Conservation (phyloP, 2,888 invertebrate genomes). For the Tetragnatha montana region DNA sequence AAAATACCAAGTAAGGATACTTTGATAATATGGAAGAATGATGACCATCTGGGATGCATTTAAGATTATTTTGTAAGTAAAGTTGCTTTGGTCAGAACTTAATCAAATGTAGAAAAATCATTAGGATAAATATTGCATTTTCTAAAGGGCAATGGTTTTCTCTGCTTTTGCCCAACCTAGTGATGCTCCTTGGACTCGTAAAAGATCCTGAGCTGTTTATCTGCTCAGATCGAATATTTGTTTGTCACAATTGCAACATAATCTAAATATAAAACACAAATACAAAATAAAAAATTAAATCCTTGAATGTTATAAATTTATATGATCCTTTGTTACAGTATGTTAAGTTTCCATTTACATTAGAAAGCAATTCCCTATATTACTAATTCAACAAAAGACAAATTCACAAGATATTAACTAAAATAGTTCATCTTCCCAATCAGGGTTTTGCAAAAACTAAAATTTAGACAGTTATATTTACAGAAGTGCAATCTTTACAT, state of each 20-base stretch:
- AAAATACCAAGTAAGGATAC: not conserved
- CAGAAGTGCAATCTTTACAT: constrained; percentile 8
- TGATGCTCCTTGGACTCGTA: not conserved
- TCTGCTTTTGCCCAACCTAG: not conserved
- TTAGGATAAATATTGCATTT: not conserved
- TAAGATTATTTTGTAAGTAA: not conserved
- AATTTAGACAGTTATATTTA: not conserved
- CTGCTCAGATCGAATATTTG: not conserved
- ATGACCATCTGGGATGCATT: not conserved
- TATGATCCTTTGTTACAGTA: not conserved
- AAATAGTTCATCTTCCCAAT: not conserved
- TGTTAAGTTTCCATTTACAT: not conserved
- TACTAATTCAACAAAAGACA: not conserved
- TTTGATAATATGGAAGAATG: not conserved
- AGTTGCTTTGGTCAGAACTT: not conserved
- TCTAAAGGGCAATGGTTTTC: not conserved
- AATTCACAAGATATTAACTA: constrained; percentile 1
- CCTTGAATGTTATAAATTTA: not conserved
- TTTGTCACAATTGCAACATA: constrained; percentile 3
- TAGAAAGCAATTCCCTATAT: not conserved
- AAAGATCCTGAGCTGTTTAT: constrained; percentile 11
- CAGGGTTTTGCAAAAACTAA: constrained; percentile 7
- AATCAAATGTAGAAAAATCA: not conserved
- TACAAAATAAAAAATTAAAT: not conserved
- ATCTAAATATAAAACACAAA: constrained; percentile 8